These are phyloP conservation scores for Sicus ferrugineus DNA, from an alignment of 2,888 invertebrate species.

Conservation along the genomic window DNA sequence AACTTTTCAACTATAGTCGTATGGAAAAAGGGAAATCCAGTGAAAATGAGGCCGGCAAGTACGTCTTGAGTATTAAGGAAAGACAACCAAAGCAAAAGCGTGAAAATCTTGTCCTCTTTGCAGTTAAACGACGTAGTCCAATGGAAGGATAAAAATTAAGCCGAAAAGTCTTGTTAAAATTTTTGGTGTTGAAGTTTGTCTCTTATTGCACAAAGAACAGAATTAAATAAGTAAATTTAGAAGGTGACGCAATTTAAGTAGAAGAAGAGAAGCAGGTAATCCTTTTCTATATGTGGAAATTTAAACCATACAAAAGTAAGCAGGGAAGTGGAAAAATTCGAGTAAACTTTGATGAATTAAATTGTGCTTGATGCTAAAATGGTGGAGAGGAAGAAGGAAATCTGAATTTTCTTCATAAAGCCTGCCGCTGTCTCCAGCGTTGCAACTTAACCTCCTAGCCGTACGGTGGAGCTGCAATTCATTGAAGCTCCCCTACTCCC, in stretches of 20 bases:
- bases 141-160: conserved; percentile 16
- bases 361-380: conserved; percentile 22
- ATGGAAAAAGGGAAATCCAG: conserved; percentile 12
- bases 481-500: conserved; percentile 26
- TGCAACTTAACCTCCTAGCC: conserved; percentile 22
- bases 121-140: conserved; percentile 25
- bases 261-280: conserved; percentile 20
- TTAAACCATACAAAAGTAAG: conserved; percentile 15
- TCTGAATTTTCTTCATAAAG: conserved; percentile 28
- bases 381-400: conserved; percentile 30
- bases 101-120: conserved; percentile 29
- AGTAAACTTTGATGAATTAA: conserved; percentile 18
- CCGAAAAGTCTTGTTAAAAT: conserved; percentile 18
- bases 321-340: neutral
- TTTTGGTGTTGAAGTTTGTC: conserved; percentile 5
- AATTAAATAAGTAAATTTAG: neutral
- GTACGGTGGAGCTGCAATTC: conserved; percentile 8
- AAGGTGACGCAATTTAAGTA: conserved; percentile 22
- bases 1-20: neutral
- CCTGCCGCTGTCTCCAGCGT: conserved; percentile 11
- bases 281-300: conserved; percentile 24
- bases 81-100: conserved; percentile 29
- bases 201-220: neutral
- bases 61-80: conserved; percentile 12
- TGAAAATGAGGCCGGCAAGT: conserved; percentile 21